Evolutionary conservation across 2,888 invertebrate species (phyloP).

Genomic region (Gnatocerus cornutus): DNA sequence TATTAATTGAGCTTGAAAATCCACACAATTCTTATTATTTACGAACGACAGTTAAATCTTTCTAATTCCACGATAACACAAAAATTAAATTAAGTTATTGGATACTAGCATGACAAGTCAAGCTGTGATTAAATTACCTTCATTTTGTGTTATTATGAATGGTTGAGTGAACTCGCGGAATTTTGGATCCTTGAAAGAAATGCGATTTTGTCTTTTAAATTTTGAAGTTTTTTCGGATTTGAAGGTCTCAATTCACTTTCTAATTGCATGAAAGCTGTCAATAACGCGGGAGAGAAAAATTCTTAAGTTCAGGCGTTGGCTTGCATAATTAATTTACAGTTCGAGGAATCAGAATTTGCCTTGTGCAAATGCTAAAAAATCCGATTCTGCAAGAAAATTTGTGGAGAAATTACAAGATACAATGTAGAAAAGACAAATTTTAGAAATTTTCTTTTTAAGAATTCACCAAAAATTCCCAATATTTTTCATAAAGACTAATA

Average conservation of each 20-base stretch:
- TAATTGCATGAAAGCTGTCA: background rate
- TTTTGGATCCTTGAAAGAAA: slow-evolving; percentile 6
- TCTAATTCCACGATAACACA: background rate
- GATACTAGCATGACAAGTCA: background rate
- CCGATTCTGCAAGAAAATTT: no score
- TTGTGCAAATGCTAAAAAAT: no score
- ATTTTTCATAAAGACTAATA: no score
- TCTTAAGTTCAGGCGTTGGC: no score
- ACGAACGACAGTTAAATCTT: background rate
- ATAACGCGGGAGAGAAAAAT: no score
- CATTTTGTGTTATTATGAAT: slow-evolving; percentile 5
- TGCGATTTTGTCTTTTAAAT: background rate
- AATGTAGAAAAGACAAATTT: no score
- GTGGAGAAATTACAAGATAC: no score
- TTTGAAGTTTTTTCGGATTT: background rate
- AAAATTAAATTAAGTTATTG: background rate
- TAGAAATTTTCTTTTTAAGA: no score
- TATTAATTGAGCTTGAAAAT: background rate
- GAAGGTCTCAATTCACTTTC: background rate
- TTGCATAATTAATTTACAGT: no score
- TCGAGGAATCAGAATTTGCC: no score
- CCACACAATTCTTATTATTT: background rate
- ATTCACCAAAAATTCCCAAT: no score
- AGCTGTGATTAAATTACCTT: slow-evolving; percentile 17
- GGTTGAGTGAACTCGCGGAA: slow-evolving; percentile 22